These are phyloP conservation scores for Apamea anceps DNA, from an alignment of 2,888 invertebrate genomes.

Conservation along the genomic window DNA sequence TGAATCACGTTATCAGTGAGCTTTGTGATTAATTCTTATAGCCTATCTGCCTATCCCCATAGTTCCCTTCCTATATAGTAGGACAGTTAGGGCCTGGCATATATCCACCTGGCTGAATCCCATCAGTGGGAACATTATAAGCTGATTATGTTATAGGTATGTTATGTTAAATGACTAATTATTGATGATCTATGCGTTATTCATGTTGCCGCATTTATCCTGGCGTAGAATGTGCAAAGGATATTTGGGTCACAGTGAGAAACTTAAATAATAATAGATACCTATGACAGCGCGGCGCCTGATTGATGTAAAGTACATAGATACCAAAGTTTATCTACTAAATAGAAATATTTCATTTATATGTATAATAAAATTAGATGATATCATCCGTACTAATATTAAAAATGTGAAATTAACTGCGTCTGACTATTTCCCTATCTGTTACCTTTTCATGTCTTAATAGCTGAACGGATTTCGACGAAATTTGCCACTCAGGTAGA, in stretches of 20 bases:
- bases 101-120: neutral
- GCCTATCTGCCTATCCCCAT: neutral
- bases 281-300: neutral
- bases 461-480: neutral
- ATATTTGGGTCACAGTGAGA: slow-evolving; percentile 10
- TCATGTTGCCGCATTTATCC: neutral
- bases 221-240: slow-evolving; percentile 8
- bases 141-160: neutral
- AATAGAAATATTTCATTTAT: neutral
- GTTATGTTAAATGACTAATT: neutral
- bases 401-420: neutral
- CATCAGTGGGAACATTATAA: neutral
- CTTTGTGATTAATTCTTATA: neutral
- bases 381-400: neutral
- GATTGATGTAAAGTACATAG: neutral
- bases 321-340: neutral
- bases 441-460: neutral
- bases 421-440: neutral
- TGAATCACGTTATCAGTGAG: neutral
- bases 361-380: slow-evolving; percentile 7
- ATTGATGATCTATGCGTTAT: neutral
- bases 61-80: neutral
- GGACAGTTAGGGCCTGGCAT: too few species aligned
- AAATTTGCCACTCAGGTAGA: neutral
- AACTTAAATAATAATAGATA: neutral